A percentile compares a stretch with the other conserved stretches of the same genome.
These are phyloP conservation scores for Lagocephalus sceleratus DNA, from an alignment of 2,797 vertebrate species.

Conservation along the genomic window DNA sequence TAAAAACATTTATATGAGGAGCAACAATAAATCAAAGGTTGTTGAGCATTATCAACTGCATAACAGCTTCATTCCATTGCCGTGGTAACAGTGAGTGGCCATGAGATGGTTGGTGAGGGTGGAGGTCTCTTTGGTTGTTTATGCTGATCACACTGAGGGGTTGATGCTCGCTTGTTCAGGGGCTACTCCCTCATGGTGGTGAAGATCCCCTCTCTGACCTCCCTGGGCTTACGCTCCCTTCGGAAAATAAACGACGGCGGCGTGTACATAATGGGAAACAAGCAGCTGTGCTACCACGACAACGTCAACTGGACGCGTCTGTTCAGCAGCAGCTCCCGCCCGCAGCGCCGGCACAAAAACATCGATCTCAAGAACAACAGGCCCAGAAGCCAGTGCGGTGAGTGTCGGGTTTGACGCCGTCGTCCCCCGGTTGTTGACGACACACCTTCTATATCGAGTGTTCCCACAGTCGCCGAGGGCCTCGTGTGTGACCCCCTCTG, in stretches of 20 bases:
- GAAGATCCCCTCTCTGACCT: conserved; percentile 83
- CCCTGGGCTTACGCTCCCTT: conserved; percentile 86
- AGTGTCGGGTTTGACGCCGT: conserved; percentile 43
- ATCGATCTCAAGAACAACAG: conserved; percentile 80
- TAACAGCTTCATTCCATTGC: too few species aligned
- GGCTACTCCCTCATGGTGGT: conserved; percentile 88
- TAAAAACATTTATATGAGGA: too few species aligned
- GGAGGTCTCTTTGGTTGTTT: too few species aligned
- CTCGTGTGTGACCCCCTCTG: conserved; percentile 86
- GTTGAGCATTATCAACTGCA: too few species aligned
- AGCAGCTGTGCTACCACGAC: conserved; percentile 86
- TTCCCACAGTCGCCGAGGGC: conserved; percentile 70
- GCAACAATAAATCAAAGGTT: too few species aligned
- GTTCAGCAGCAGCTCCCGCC: conserved; percentile 50
- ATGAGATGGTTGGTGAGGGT: too few species aligned
- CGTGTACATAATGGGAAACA: conserved; percentile 87
- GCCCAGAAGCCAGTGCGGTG: conserved; percentile 75
- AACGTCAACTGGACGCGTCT: conserved; percentile 86
- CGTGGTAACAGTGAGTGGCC: too few species aligned
- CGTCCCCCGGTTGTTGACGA: not conserved
- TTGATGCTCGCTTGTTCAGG: conserved; percentile 52
- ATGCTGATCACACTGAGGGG: too few species aligned
- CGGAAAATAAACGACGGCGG: conserved; percentile 83
- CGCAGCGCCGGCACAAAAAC: conserved; percentile 53
- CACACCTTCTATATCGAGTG: not conserved